Base-by-base conservation (phyloP, 2,797 vertebrate genomes). In the Alectoris magna region DNA sequence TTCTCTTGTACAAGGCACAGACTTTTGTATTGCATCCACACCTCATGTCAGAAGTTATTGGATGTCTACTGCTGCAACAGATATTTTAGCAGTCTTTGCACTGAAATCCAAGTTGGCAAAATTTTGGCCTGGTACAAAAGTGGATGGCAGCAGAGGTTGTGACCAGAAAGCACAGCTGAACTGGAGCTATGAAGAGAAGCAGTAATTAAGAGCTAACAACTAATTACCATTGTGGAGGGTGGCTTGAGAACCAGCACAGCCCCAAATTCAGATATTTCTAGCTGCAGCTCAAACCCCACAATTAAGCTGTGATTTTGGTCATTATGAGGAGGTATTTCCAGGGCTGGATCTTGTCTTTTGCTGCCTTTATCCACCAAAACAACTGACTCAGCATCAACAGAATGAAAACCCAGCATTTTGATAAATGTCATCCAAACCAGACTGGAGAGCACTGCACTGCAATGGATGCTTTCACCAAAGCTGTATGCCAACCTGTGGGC, bases 371-470 rank as follows among this genome's bases (percentile, higher is more conserved):
- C 73, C 82, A 63, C 66, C 43, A 81, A 91, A 94, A 95, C 36
- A 68, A 87, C 84, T 72, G 88, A 85, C 84, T 93, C 62, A 83
- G 72, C 84, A 41, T 14, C 81, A 72, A 31, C 56, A 71, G 80
- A 78, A 86, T 53, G 79, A 90, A 90, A 95, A 55, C 84, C 91
- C 90, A 66, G 21, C 75, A 91, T 91, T 94, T 95, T 24, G 75
- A 92, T 60, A 95, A 92, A 95, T 85, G 90, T 70, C 88, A 95
- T 95, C 93, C 95, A 96, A 93, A 94, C 90, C 93, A 95, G 90
- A 16, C n/a, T 88, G 81, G 64, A 91, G 46, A 88, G 86, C 26
- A 2, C 71, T 53, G 67, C 63, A 39, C 36, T 44, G 22, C 3
- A 2, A 1, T 74, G 73, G 59, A 94, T 92, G 85, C 38, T 67